These are phyloP conservation scores for Aepyceros melampus DNA, from an alignment of 2,113 vertebrate genomes.

Conservation along the genomic window DNA sequence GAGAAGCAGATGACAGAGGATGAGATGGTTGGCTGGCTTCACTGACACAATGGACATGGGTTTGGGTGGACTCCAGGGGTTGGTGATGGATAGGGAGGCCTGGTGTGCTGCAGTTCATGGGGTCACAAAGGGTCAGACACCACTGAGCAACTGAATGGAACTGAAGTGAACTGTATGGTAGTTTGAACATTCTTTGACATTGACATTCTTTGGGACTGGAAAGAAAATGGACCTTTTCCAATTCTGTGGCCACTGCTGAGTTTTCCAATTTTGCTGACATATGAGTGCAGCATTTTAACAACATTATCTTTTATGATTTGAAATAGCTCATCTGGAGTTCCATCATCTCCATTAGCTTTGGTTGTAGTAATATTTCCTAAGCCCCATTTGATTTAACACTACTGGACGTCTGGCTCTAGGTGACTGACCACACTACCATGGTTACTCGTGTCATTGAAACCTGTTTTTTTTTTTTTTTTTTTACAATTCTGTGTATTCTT, in stretches of 20 bases:
- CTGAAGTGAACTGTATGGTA: not conserved
- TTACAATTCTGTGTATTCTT: not conserved
- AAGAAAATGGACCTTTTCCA: not conserved
- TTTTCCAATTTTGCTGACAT: not conserved
- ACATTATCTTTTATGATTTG: not conserved
- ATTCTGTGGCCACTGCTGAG: not conserved
- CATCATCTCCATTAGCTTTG: not conserved
- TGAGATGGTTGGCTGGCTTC: not conserved
- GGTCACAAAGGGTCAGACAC: fast-evolving
- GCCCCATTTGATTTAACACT: not conserved
- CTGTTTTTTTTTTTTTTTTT: not conserved
- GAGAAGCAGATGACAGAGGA: not conserved
- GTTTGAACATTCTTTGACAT: not conserved
- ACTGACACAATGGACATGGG: not conserved
- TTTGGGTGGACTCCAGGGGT: not conserved
- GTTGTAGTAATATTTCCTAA: not conserved
- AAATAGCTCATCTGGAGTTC: not conserved
- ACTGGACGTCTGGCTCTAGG: not conserved
- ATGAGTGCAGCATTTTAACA: not conserved
- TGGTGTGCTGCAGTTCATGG: not conserved
- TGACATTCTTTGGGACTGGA: not conserved
- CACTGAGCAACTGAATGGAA: not conserved
- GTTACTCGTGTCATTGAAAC: fast-evolving
- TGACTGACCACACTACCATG: not conserved
- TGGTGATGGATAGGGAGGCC: not conserved